Base-by-base conservation (phyloP, 2,888 invertebrate species). In the Drosophila kuntzei region DNA sequence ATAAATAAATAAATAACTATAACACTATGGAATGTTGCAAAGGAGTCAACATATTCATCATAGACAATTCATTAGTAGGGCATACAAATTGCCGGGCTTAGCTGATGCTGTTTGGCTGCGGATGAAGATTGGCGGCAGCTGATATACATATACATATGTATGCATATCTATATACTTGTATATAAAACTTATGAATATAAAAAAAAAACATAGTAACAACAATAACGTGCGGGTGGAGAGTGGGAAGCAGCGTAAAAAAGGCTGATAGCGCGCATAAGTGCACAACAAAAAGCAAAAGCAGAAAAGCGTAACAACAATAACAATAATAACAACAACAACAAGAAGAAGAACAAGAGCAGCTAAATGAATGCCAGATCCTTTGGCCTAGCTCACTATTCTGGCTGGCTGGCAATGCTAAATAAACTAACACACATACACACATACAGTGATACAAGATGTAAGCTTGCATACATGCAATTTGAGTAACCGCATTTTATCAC, bases 401-500 rank as follows among this genome's bases (percentile, higher is more conserved):
- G 44, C 62, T 62, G 63, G 57, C 58, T 72, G 67, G 82, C 78
- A 81, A 82, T 72, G 77, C 81, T 84, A 75, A 80, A 79, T 81
- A 84, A 84, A 87, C 80, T 69, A 68, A 60, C 66, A 71, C 73
- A 76, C 63, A 54, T 50, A 55, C 57, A 41, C 51, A 58, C 37
- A 68, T 22, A 65, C 54, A 72, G 69, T 73, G 69, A 80, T 72
- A 80, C 61, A 71, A 76, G 66, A 79, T 85, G 74, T 74, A 75
- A 78, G 74, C 79, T 77, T 84, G 85, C 82, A 84, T 85, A 87
- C 83, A 85, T 89, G 88, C 90, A 89, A 89, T 90, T 89, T 89
- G 90, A 90, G 89, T 88, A 81, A 90, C 89, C 87, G 87, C 90
- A 89, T 90, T 90, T 90, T 89, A 90, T 90, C 90, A 90, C 90